These are phyloP conservation scores for Acrocephalus kingi DNA, from an alignment of 2,113 vertebrate genomes.

Conservation along the genomic window DNA sequence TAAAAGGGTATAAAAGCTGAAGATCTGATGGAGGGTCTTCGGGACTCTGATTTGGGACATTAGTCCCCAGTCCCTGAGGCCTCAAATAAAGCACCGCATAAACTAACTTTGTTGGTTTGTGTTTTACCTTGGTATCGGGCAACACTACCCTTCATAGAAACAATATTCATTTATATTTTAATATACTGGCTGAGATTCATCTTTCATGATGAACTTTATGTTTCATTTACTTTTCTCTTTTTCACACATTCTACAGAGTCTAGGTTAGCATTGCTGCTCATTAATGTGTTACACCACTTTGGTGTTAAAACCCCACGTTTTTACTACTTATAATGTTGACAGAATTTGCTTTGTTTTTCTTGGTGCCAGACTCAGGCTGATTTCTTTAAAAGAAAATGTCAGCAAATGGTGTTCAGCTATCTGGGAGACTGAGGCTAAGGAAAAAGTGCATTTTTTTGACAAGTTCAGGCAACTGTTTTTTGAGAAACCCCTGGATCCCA, in stretches of 20 bases:
- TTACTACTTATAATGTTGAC: neutral
- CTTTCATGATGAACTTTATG: neutral
- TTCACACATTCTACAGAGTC: neutral
- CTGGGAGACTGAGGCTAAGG: neutral
- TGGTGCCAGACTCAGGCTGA: neutral
- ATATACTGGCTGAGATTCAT: neutral
- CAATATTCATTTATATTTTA: neutral
- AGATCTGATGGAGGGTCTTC: no score
- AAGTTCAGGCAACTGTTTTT: neutral
- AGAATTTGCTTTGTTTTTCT: neutral
- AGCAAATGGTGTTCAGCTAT: neutral
- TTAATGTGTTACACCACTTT: neutral
- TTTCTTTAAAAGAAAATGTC: neutral
- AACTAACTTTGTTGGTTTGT: no score
- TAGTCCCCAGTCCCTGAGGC: no score
- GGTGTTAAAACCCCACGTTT: neutral
- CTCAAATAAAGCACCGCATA: no score
- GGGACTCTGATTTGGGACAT: no score
- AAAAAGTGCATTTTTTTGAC: neutral
- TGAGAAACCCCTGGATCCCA: neutral
- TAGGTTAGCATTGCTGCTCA: neutral
- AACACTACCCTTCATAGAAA: neutral
- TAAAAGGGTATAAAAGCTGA: no score
- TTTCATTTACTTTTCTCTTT: neutral
- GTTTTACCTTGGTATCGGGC: no score